Evolutionary conservation across 1,140 invertebrate genomes (phyloP).

Genomic region (Anadara kagoshimensis): DNA sequence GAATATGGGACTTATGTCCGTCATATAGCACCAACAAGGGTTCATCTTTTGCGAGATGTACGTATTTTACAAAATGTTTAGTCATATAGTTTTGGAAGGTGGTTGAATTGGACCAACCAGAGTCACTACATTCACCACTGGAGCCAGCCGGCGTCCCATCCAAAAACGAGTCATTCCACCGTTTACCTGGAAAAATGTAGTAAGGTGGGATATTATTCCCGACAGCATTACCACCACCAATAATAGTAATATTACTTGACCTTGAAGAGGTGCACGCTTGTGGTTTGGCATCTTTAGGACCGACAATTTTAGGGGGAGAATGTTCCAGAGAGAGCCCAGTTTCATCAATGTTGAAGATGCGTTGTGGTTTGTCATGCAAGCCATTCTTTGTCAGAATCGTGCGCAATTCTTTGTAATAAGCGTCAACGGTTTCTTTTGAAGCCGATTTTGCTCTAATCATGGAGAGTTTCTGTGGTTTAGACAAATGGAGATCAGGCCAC

Average conservation of each 20-base stretch:
- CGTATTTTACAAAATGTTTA: slow-evolving; percentile 20
- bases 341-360: slow-evolving; percentile 37
- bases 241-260: slow-evolving; percentile 18
- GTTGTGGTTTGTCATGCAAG: slow-evolving; percentile 11
- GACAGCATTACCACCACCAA: slow-evolving; percentile 26
- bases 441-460: slow-evolving; percentile 1
- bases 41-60: neutral
- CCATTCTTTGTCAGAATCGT: neutral
- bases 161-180: slow-evolving; percentile 6
- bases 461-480: neutral
- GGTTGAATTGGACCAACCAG: slow-evolving; percentile 2
- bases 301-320: slow-evolving; percentile 10
- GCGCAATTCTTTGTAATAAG: slow-evolving; percentile 1
- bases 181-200: slow-evolving; percentile 34
- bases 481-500: neutral
- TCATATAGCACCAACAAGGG: neutral
- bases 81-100: slow-evolving; percentile 21
- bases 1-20: slow-evolving; percentile 7
- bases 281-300: slow-evolving; percentile 1
- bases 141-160: slow-evolving; percentile 3
- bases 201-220: slow-evolving; percentile 30
- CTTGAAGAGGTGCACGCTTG: slow-evolving; percentile 11
- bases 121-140: slow-evolving; percentile 2
- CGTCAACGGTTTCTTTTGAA: neutral
- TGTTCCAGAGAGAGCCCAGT: slow-evolving; percentile 24